phyloP scores from a whole-genome alignment of 1,140 invertebrate species.

The Carposina sasakii region DNA sequence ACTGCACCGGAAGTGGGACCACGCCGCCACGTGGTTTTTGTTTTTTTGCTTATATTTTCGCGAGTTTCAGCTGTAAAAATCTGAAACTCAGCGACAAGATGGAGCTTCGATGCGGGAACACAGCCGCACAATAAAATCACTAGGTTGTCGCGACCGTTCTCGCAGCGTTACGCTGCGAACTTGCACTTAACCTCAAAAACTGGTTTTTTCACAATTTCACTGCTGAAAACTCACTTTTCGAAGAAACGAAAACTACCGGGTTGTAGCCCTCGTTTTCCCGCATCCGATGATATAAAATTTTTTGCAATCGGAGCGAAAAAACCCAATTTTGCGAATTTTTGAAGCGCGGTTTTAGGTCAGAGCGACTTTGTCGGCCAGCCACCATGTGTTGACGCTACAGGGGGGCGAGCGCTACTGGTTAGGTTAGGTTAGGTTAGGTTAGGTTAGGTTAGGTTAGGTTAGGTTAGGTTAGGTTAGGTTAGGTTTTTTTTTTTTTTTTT shows the following conservation, averaged over 20 bases:
- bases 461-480: conserved; percentile 27
- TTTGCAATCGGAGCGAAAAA: background rate
- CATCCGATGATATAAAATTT: background rate
- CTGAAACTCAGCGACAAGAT: background rate
- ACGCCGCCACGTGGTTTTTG: too few relatives aligned
- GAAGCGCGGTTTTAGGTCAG: background rate
- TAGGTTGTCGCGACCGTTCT: background rate
- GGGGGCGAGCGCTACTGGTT: too few relatives aligned
- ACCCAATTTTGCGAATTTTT: background rate
- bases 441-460: conserved; percentile 29
- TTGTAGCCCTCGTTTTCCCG: background rate
- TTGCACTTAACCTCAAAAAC: background rate
- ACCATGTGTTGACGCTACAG: background rate
- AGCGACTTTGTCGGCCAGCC: background rate
- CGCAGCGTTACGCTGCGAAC: too few relatives aligned
- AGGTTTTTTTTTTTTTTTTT: too few relatives aligned
- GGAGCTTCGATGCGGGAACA: background rate
- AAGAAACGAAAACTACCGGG: too few relatives aligned
- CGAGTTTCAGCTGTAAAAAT: background rate
- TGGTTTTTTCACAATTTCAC: background rate
- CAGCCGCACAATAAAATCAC: background rate
- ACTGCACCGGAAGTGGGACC: background rate
- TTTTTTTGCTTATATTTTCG: background rate
- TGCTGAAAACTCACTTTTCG: too few relatives aligned
- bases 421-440: conserved; percentile 30